Evolutionary conservation across 1,140 invertebrate genomes (phyloP).

Genomic region (Steinernema feltiae): DNA sequence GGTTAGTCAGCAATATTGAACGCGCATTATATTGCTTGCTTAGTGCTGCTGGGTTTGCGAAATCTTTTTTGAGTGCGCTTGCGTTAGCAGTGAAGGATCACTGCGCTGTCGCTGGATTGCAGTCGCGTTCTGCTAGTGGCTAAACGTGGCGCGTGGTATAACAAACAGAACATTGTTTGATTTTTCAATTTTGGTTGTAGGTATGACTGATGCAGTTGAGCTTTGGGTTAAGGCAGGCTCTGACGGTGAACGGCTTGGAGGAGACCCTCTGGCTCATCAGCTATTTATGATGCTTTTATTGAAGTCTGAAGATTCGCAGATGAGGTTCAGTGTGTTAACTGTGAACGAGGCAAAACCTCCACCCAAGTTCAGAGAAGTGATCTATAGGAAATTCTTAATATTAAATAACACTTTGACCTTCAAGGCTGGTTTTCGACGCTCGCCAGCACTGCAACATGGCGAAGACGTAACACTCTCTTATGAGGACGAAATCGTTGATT

Average conservation of each 20-base stretch:
- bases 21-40: too few species aligned
- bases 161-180: too few species aligned
- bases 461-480: constrained; percentile 14
- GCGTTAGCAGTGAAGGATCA: too few species aligned
- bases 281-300: constrained; percentile 19
- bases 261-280: constrained; percentile 19
- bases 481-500: constrained; percentile 22
- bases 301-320: constrained; percentile 16
- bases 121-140: too few species aligned
- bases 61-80: too few species aligned
- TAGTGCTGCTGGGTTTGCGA: too few species aligned
- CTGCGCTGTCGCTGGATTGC: too few species aligned
- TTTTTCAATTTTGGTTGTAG: background rate
- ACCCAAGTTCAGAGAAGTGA: constrained; percentile 10
- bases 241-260: constrained; percentile 16
- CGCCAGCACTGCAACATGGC: constrained; percentile 16
- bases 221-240: constrained; percentile 18
- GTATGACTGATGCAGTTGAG: background rate
- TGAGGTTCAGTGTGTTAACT: constrained; percentile 19
- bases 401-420: background rate
- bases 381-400: background rate
- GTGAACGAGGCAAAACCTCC: constrained; percentile 22
- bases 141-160: too few species aligned
- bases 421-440: constrained; percentile 18
- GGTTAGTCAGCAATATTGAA: too few species aligned